A percentile compares a stretch with the other conserved stretches of the same genome.
Evolutionary conservation across 2,113 vertebrate species (phyloP).

Genomic region (Rhodinocichla rosea): DNA sequence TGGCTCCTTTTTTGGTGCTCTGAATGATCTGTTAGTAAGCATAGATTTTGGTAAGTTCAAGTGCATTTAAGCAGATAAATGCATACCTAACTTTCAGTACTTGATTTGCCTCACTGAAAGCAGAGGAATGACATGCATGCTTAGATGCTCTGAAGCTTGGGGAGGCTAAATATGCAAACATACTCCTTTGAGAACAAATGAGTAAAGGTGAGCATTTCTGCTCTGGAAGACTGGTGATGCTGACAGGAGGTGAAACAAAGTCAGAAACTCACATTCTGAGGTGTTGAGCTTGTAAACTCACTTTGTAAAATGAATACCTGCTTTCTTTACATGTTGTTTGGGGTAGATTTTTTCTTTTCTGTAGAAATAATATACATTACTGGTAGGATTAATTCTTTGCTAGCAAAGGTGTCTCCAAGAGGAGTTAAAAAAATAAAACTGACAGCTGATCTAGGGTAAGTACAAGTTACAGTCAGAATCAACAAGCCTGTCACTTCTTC

Average conservation of each 20-base stretch:
- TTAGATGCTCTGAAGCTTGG: not conserved
- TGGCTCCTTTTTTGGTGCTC: not conserved
- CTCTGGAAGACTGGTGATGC: not conserved
- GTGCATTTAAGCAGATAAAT: not conserved
- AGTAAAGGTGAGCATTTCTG: not conserved
- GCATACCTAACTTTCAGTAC: not conserved
- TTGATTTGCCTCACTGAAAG: not conserved
- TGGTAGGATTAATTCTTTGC: conserved; percentile 75
- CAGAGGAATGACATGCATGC: not conserved
- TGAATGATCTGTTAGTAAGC: not conserved
- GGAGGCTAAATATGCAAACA: not conserved
- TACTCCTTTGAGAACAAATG: not conserved
- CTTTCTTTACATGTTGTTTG: conserved; percentile 36
- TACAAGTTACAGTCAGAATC: conserved; percentile 83
- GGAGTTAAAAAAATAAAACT: conserved; percentile 73
- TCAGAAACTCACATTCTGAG: not conserved
- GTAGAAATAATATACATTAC: conserved; percentile 61
- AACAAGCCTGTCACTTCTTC: conserved; percentile 76
- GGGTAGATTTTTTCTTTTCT: conserved; percentile 23
- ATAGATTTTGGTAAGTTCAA: not conserved
- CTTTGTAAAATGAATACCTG: conserved; percentile 1
- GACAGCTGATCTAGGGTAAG: conserved; percentile 80
- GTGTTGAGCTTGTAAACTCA: not conserved
- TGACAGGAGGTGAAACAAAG: not conserved
- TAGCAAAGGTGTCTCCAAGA: conserved; percentile 77